Base-by-base conservation (phyloP, 1,140 invertebrate genomes). In the Eriocheir sinensis region DNA sequence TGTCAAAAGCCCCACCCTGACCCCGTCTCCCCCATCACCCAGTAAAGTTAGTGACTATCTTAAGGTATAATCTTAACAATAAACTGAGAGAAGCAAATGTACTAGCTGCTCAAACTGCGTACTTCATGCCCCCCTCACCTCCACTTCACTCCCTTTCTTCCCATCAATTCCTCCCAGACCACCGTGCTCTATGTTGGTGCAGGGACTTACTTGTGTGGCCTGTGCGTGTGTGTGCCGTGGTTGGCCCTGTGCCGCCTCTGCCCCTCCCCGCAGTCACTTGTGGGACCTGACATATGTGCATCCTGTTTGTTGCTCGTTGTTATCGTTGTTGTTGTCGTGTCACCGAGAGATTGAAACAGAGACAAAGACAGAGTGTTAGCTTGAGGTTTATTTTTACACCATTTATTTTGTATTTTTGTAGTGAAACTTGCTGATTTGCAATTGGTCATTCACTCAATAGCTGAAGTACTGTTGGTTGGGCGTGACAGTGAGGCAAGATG, bases 391-490 rank as follows among this genome's bases (percentile, higher is more conserved):
- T 72, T 72, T 72, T 72, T 72, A 72, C 27, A 72, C 27, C 6
- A 72, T 72, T 72, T 72, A n/a, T 72, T 72, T 72, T 72, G 60
- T 72, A 72, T 72, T 72, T 72, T 72, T 72, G n/a, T 72, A 72
- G 60, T 72, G 60, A 72, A 72, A n/a, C 60, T 72, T n/a, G 60
- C 60, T 72, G 60, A 72, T n/a, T 72, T 3, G 6, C n/a, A 21
- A n/a, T 72, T 27, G 60, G 21, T 72, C 60, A 72, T 72, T 72
- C 60, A 72, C 60, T 72, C 4, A 72, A n/a, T 72, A n/a, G 60
- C 60, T 21, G 27, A 72, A 72, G 60, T 72, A 72, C 17, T n/a
- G 60, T 72, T 72, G n/a, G 27, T 4, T 72, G 60, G 53, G 21
- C 53, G 27, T 72, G 60, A 1, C 60, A 72, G 60, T 4, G 60